Percentiles rank a stretch among this genome's conserved stretches.
Conservation (phyloP, 2,113 vertebrate species). For the Myocastor coypus region DNA sequence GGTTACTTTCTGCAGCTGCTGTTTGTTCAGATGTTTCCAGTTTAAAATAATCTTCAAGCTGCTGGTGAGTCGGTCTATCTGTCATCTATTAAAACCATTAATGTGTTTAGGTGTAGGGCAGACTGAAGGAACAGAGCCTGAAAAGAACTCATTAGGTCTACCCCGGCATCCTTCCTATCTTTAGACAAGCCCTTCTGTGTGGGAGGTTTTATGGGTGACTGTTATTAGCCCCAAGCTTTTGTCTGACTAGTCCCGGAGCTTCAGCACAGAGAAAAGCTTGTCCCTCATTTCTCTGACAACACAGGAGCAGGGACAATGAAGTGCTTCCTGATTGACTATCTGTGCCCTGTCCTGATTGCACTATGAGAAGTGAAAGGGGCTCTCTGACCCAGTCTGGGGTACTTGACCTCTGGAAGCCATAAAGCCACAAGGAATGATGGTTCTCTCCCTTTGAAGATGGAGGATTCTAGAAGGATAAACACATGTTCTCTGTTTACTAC, state of each 20-base stretch:
- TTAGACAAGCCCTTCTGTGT: background rate
- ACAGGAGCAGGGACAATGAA: background rate
- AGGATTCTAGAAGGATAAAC: background rate
- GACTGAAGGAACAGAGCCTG: background rate
- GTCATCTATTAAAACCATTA: background rate
- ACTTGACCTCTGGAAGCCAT: background rate
- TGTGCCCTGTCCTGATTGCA: background rate
- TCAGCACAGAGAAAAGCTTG: background rate
- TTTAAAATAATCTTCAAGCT: constrained; percentile 54
- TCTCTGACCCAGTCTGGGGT: background rate
- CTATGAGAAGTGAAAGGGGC: background rate
- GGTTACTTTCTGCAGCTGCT: constrained; percentile 60
- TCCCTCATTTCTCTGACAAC: background rate
- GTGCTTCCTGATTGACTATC: background rate
- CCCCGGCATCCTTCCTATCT: background rate
- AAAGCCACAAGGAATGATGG: background rate
- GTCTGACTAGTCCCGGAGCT: constrained; percentile 3
- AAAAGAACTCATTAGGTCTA: background rate
- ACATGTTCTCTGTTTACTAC: background rate
- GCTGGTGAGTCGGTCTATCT: constrained; percentile 8
- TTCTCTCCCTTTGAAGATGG: background rate
- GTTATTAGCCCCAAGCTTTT: background rate
- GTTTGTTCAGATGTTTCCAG: constrained; percentile 71
- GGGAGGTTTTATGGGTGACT: background rate
- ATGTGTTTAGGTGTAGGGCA: constrained; percentile 35